These are phyloP conservation scores for Eupeodes luniger DNA, from an alignment of 2,888 invertebrate genomes.

Conservation along the genomic window DNA sequence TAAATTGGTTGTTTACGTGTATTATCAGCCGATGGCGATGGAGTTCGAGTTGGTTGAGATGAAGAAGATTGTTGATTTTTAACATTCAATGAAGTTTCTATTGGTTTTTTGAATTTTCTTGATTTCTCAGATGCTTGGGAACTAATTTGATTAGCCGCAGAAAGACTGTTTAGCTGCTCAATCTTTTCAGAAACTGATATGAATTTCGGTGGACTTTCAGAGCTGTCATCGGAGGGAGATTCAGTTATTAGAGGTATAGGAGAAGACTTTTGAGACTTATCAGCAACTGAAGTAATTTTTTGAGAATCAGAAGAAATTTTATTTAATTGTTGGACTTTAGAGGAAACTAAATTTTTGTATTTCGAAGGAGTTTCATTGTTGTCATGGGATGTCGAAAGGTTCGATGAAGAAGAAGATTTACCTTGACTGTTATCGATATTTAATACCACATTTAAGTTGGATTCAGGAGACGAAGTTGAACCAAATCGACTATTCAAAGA, in stretches of 20 bases:
- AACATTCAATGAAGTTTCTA: background rate
- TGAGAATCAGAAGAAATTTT: constrained; percentile 12
- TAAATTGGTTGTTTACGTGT: constrained; percentile 39
- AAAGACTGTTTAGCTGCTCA: constrained; percentile 10
- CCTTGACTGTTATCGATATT: constrained; percentile 65
- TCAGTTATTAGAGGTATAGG: background rate
- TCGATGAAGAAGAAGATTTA: constrained; percentile 21
- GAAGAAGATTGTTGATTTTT: constrained; percentile 5
- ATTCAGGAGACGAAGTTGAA: constrained; percentile 7
- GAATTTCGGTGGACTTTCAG: constrained; percentile 29
- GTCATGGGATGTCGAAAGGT: background rate
- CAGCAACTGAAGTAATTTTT: background rate
- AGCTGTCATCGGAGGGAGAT: background rate
- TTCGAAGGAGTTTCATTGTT: background rate
- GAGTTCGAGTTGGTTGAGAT: background rate
- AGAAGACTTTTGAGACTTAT: constrained; percentile 11
- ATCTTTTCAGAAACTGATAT: background rate
- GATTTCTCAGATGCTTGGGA: background rate
- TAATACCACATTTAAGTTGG: constrained; percentile 49
- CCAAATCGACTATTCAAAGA: background rate
- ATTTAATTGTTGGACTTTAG: constrained; percentile 29
- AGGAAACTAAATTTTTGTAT: constrained; percentile 23
- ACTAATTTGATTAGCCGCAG: constrained; percentile 2
- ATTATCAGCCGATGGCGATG: background rate
- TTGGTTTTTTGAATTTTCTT: background rate